Percentiles rank a stretch among this genome's conserved stretches.
Evolutionary conservation across 2,113 vertebrate genomes (phyloP).

Genomic region (Atrichornis clamosus): DNA sequence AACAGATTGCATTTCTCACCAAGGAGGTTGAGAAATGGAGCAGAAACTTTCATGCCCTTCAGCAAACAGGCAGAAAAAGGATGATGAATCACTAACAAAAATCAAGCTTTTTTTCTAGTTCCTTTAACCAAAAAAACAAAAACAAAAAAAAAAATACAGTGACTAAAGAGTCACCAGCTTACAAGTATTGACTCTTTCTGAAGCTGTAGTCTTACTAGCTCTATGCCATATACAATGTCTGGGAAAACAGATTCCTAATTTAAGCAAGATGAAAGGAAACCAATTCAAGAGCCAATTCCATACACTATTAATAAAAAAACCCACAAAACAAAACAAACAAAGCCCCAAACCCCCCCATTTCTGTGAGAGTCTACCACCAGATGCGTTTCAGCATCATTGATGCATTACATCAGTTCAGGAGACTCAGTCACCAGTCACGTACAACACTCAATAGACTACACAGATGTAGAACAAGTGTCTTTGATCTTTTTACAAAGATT

Average conservation of each 20-base stretch:
- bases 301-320: not conserved
- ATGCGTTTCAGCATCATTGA: not conserved
- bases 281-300: not conserved
- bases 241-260: not conserved
- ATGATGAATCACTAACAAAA: not conserved
- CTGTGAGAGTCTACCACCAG: not conserved
- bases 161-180: not conserved
- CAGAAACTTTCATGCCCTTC: constrained; percentile 1
- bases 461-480: not conserved
- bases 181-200: not conserved
- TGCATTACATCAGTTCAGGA: not conserved
- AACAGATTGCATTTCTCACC: constrained; percentile 34
- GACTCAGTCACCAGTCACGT: not conserved
- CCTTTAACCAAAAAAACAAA: not conserved
- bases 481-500: not conserved
- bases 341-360: not conserved
- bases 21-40: not conserved
- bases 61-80: not conserved
- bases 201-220: not conserved
- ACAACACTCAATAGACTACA: not conserved
- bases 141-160: not conserved
- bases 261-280: not conserved
- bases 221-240: not conserved
- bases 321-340: not conserved
- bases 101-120: not conserved